phyloP scores from a whole-genome alignment of 2,888 invertebrate species.

The Torymus texanus region DNA sequence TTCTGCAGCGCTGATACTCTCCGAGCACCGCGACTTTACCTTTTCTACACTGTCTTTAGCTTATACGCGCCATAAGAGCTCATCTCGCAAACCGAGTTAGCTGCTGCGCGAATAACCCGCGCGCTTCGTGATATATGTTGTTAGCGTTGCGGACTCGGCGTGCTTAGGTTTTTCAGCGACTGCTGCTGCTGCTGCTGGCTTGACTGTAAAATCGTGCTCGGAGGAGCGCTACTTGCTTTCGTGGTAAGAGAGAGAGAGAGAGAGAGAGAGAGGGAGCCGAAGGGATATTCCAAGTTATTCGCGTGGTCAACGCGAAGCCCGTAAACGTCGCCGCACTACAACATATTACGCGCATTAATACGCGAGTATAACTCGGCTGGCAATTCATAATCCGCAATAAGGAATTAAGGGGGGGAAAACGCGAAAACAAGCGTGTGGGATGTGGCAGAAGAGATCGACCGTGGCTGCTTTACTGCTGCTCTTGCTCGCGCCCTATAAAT shows the following conservation, averaged over 20 bases:
- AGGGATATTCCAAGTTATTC: slow-evolving; percentile 67
- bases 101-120: neutral
- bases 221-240: slow-evolving; percentile 15
- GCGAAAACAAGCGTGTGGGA: slow-evolving; percentile 57
- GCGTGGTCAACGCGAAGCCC: slow-evolving; percentile 67
- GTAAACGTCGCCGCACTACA: slow-evolving; percentile 70
- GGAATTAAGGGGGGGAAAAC: slow-evolving; percentile 56
- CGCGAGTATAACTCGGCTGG: slow-evolving; percentile 66
- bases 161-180: too few species aligned
- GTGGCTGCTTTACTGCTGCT: slow-evolving; percentile 3
- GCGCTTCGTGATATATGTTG: too few species aligned
- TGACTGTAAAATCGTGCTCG: too few species aligned
- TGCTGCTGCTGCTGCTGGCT: too few species aligned
- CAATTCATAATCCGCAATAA: slow-evolving; percentile 69
- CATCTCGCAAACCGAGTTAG: slow-evolving; percentile 4
- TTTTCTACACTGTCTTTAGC: slow-evolving; percentile 19
- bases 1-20: slow-evolving; percentile 27
- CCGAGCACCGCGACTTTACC: slow-evolving; percentile 3
- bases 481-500: slow-evolving; percentile 8
- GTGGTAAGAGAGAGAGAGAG: slow-evolving; percentile 50
- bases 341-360: slow-evolving; percentile 74
- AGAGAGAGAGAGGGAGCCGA: slow-evolving; percentile 47
- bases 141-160: too few species aligned
- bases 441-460: slow-evolving; percentile 1
- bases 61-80: slow-evolving; percentile 6